phyloP scores from a whole-genome alignment of 2,797 vertebrate species.

The Oryzias sinensis region DNA sequence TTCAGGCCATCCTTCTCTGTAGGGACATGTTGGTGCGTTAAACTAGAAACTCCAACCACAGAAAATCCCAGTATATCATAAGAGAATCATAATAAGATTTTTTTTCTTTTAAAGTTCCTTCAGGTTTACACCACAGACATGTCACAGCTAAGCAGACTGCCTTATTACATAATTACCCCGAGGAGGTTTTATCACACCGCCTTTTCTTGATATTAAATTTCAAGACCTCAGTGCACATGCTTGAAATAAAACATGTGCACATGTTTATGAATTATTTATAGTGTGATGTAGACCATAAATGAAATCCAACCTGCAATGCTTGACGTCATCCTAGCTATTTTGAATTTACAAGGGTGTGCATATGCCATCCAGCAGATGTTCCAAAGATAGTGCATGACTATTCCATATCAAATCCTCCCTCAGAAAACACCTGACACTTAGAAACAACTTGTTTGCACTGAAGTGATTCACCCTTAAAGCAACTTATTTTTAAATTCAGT shows the following conservation, averaged over 20 bases:
- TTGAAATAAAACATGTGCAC: constrained; percentile 9
- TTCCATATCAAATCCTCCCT: background rate
- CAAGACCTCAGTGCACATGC: background rate
- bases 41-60: constrained; percentile 24
- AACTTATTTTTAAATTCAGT: background rate
- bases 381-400: constrained; percentile 21
- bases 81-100: background rate
- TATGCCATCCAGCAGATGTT: constrained; percentile 21
- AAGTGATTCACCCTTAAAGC: background rate
- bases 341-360: constrained; percentile 26
- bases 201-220: background rate
- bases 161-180: background rate
- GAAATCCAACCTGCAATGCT: constrained; percentile 45
- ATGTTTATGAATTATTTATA: constrained; percentile 27
- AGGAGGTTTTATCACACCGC: background rate
- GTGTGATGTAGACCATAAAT: constrained; percentile 27
- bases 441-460: background rate
- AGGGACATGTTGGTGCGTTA: constrained; percentile 26
- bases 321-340: constrained; percentile 49
- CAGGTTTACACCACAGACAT: background rate
- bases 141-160: background rate
- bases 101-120: constrained; percentile 23
- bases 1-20: background rate
- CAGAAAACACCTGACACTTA: constrained; percentile 6
- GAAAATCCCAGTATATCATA: constrained; percentile 14